Conservation (phyloP, 2,888 invertebrate species). For the Pantelozetes paolii region DNA sequence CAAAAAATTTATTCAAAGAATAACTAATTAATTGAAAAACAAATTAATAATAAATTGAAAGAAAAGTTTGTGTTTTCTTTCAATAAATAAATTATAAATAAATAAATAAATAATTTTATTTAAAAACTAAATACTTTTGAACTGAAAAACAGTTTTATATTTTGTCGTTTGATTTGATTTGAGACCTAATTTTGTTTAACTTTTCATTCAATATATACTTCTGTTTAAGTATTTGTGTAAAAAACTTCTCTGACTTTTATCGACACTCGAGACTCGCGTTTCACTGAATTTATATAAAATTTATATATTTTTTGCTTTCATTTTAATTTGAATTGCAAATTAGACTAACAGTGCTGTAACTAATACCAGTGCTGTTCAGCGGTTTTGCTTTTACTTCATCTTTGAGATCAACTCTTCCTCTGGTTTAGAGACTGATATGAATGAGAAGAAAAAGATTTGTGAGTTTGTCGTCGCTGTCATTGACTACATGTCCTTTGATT, state of each 20-base stretch:
- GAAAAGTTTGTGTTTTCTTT: too few species aligned
- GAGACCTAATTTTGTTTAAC: too few species aligned
- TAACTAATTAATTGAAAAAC: too few species aligned
- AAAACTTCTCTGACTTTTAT: neutral
- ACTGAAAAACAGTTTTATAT: too few species aligned
- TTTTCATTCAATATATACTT: too few species aligned
- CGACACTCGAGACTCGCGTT: constrained; percentile 23
- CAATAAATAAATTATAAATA: too few species aligned
- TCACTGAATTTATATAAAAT: constrained; percentile 21
- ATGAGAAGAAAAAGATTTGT: constrained; percentile 18
- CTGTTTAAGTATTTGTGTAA: too few species aligned
- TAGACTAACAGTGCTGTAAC: constrained; percentile 20
- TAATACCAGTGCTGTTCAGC: neutral
- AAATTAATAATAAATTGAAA: too few species aligned
- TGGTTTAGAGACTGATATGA: neutral
- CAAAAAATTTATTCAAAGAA: too few species aligned
- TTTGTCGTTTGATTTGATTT: too few species aligned
- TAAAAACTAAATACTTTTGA: too few species aligned
- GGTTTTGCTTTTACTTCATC: neutral
- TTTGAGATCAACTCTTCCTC: constrained; percentile 2
- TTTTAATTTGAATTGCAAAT: constrained; percentile 31
- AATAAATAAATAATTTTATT: too few species aligned
- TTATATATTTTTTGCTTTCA: neutral
- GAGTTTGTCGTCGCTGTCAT: constrained; percentile 30
- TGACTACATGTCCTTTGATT: neutral